Evolutionary conservation across 35 echinoderm and acorn worm genomes (phyloP).

Genomic region (Diadema setosum): DNA sequence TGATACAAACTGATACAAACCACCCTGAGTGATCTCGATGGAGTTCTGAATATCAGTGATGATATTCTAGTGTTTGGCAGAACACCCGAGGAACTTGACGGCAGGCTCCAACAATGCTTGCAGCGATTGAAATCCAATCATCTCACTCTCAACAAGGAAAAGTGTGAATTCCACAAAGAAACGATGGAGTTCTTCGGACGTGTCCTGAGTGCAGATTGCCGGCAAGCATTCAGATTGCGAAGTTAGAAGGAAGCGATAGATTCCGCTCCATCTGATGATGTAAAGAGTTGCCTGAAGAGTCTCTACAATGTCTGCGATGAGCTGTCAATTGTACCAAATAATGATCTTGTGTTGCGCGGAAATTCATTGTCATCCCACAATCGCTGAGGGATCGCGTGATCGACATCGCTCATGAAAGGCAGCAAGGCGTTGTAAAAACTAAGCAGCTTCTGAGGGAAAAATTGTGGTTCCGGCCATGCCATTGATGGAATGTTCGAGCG

Average conservation of each 20-base stretch:
- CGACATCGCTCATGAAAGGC: slow-evolving; percentile 68
- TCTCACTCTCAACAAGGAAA: slow-evolving; percentile 34
- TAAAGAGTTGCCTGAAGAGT: slow-evolving; percentile 9
- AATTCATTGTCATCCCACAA: slow-evolving; percentile 20
- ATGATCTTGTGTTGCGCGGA: slow-evolving; percentile 36
- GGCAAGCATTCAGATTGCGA: background rate
- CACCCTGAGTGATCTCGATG: slow-evolving; percentile 11
- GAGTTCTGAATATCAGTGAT: slow-evolving; percentile 62
- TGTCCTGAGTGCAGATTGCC: slow-evolving; percentile 3
- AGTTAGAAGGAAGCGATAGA: background rate
- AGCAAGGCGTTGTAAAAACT: slow-evolving; percentile 70
- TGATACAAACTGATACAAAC: background rate
- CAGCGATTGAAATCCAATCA: background rate
- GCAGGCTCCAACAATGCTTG: background rate
- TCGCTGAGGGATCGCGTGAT: slow-evolving; percentile 23
- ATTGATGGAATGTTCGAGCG: slow-evolving; percentile 27
- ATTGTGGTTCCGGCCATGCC: slow-evolving; percentile 71
- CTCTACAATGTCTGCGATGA: background rate
- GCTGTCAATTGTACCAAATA: background rate
- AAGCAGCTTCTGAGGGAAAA: slow-evolving; percentile 54
- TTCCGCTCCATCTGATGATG: slow-evolving; percentile 22
- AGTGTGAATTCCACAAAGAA: slow-evolving; percentile 24
- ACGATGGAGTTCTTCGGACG: slow-evolving; percentile 29
- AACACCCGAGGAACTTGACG: slow-evolving; percentile 6
- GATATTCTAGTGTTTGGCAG: slow-evolving; percentile 60